Conservation (phyloP, 2,888 invertebrate species). For the Agrilus mali region DNA sequence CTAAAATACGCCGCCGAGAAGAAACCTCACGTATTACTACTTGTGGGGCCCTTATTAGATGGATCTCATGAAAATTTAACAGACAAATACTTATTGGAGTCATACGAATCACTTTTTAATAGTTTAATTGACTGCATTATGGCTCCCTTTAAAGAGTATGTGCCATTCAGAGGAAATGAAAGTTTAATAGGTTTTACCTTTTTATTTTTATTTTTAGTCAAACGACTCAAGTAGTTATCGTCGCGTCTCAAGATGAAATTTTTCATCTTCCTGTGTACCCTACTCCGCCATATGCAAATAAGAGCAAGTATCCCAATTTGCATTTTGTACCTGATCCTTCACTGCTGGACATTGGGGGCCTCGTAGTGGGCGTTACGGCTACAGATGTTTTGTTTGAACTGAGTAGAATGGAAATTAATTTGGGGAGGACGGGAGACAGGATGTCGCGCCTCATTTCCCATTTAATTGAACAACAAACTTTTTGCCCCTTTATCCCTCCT, state of each 20-base stretch:
- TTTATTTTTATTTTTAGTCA: not conserved
- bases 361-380: constrained; percentile 67
- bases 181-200: not conserved
- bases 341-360: constrained; percentile 60
- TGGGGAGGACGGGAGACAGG: constrained; percentile 40
- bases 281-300: constrained; percentile 58
- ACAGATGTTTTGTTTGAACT: constrained; percentile 76
- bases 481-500: constrained; percentile 73
- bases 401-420: constrained; percentile 58
- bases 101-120: constrained; percentile 64
- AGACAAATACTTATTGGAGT: constrained; percentile 45
- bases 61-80: constrained; percentile 49
- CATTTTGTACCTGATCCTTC: constrained; percentile 72
- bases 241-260: constrained; percentile 65
- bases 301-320: constrained; percentile 46
- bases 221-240: constrained; percentile 47
- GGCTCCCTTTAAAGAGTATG: constrained; percentile 46
- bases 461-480: constrained; percentile 62
- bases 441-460: constrained; percentile 63
- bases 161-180: not conserved
- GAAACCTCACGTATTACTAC: constrained; percentile 66
- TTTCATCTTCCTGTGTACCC: constrained; percentile 73
- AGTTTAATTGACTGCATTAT: constrained; percentile 53
- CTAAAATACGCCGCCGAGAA: constrained; percentile 50
- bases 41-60: constrained; percentile 81